phyloP scores from a whole-genome alignment of 2,113 vertebrate genomes.

The Gasterosteus nipponicus region DNA sequence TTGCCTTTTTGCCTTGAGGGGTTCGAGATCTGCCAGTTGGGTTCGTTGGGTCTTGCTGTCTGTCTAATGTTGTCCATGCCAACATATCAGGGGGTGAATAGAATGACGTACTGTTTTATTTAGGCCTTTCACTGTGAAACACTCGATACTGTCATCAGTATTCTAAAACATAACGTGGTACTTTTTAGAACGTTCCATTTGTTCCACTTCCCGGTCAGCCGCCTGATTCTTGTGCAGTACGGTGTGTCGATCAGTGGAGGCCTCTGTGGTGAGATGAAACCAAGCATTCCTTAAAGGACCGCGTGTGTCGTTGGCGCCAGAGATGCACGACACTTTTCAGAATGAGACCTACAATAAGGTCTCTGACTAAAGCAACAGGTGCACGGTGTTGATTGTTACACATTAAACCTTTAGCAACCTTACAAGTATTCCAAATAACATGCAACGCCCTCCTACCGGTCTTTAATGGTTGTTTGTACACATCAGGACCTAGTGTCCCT shows the following conservation, averaged over 20 bases:
- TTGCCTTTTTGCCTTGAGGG: constrained; percentile 33
- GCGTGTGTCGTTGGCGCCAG: background rate
- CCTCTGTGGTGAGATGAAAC: background rate
- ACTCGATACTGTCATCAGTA: background rate
- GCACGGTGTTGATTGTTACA: background rate
- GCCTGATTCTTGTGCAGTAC: background rate
- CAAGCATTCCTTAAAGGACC: background rate
- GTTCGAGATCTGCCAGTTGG: constrained; percentile 17
- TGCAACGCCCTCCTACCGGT: constrained; percentile 8
- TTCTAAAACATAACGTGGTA: background rate
- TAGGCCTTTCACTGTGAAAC: background rate
- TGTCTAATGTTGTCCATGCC: background rate
- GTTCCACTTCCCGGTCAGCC: background rate
- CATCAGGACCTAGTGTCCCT: background rate
- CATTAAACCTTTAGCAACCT: background rate
- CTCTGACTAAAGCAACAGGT: background rate
- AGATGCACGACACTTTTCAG: background rate
- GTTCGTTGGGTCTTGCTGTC: constrained; percentile 14
- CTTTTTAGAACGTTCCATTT: background rate
- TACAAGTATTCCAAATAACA: background rate
- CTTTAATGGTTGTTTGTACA: background rate
- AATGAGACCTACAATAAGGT: background rate
- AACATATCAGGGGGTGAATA: background rate
- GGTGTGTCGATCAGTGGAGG: background rate
- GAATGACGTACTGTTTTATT: constrained; percentile 3